A percentile compares a stretch with the other conserved stretches of the same genome.
Conservation (phyloP, 2,888 invertebrate genomes). For the Dolichopus griseipennis region DNA sequence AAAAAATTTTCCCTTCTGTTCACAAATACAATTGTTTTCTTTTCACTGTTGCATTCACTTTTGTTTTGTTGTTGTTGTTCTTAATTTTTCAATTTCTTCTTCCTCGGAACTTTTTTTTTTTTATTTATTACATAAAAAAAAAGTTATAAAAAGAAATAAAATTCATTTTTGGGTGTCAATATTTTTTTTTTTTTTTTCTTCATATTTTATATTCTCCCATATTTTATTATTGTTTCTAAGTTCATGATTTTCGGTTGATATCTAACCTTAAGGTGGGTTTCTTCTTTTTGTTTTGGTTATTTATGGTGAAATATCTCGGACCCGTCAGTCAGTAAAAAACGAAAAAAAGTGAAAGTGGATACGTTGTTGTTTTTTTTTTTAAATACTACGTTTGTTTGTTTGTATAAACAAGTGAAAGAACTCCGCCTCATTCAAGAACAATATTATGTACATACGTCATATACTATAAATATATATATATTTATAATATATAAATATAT, state of each 20-base stretch:
- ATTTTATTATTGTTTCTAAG: background rate
- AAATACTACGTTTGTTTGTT: too few relatives aligned
- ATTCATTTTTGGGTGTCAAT: background rate
- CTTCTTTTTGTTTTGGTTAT: background rate
- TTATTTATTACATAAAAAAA: background rate
- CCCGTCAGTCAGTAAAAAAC: background rate
- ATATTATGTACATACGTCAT: too few relatives aligned
- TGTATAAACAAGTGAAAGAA: background rate
- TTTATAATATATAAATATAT: too few relatives aligned
- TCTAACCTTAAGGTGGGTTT: background rate
- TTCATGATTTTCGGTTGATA: too few relatives aligned
- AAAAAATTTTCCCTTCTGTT: too few relatives aligned
- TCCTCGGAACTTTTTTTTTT: background rate
- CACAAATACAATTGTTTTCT: background rate
- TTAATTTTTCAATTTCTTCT: background rate
- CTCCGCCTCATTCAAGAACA: background rate
- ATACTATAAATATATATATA: too few relatives aligned
- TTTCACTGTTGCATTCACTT: background rate
- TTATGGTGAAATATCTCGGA: too few relatives aligned
- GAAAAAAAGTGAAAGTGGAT: background rate
- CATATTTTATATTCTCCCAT: too few relatives aligned
- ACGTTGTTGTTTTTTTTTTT: background rate
- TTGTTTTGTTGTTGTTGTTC: background rate
- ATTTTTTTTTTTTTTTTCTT: background rate
- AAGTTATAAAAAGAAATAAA: background rate